phyloP scores from a whole-genome alignment of 2,113 vertebrate species.

The Cercopithecus mona region DNA sequence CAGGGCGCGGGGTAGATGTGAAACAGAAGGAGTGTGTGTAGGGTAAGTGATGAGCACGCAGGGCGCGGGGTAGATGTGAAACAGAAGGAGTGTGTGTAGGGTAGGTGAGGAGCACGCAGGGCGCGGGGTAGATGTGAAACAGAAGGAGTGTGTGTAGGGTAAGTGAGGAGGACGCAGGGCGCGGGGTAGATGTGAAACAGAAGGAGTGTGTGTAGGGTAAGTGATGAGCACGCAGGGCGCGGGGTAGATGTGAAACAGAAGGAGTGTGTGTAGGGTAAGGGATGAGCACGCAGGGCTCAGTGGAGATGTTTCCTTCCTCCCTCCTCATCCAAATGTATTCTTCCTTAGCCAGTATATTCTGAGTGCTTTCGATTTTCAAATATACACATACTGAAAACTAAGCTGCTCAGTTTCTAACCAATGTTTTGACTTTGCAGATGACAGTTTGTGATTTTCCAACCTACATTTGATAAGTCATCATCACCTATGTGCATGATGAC shows the following conservation, averaged over 20 bases:
- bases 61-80: neutral
- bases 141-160: too few relatives aligned
- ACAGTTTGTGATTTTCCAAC: neutral
- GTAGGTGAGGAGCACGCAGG: rapidly evolving
- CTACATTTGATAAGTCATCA: neutral
- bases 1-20: rapidly evolving
- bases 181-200: rapidly evolving
- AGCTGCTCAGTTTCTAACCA: neutral
- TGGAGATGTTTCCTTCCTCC: rapidly evolving
- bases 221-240: neutral
- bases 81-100: neutral
- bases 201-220: too few relatives aligned
- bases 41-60: neutral
- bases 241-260: rapidly evolving
- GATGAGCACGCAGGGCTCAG: rapidly evolving
- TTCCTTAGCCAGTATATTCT: neutral
- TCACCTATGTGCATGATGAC: neutral
- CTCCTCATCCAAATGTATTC: neutral
- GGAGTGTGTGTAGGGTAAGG: too few relatives aligned
- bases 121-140: rapidly evolving
- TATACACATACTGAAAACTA: neutral
- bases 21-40: too few relatives aligned
- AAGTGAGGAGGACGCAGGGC: rapidly evolving
- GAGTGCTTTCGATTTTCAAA: neutral
- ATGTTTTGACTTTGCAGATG: neutral